Conservation (phyloP, 35 echinoderm and acorn worm genomes). For the Heliocidaris tuberculata region DNA sequence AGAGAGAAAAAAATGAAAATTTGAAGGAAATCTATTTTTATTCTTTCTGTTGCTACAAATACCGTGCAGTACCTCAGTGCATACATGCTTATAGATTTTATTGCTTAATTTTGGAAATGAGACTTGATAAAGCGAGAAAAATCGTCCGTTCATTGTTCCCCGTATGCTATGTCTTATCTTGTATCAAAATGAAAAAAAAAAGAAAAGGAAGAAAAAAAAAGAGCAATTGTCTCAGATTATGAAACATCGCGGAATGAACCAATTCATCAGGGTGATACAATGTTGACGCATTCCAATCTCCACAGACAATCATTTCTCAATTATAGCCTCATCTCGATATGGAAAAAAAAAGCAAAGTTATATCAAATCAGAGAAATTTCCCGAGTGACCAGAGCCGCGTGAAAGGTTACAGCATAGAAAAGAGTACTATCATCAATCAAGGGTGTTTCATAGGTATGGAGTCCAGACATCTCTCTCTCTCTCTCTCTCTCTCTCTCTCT, state of each 20-base stretch:
- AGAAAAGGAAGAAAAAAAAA: background rate
- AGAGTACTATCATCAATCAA: background rate
- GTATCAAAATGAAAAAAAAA: no score
- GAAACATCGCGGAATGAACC: background rate
- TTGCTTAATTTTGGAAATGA: no score
- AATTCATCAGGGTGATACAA: background rate
- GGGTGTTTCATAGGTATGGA: background rate
- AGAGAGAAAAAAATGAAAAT: no score
- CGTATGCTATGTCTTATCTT: background rate
- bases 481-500: background rate
- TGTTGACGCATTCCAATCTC: background rate
- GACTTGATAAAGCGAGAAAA: no score
- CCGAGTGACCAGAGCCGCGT: background rate
- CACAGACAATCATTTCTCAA: background rate
- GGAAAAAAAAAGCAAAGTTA: background rate
- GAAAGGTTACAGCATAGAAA: background rate
- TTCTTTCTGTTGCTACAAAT: no score
- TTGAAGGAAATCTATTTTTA: no score
- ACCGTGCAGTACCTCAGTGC: no score
- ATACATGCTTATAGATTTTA: no score
- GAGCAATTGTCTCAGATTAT: background rate
- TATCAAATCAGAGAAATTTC: constrained; percentile 12
- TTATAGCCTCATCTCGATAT: background rate
- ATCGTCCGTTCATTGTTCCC: no score
- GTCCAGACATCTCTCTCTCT: background rate